Conservation (phyloP, 2,888 invertebrate genomes). For the Rhogogaster chlorosoma region DNA sequence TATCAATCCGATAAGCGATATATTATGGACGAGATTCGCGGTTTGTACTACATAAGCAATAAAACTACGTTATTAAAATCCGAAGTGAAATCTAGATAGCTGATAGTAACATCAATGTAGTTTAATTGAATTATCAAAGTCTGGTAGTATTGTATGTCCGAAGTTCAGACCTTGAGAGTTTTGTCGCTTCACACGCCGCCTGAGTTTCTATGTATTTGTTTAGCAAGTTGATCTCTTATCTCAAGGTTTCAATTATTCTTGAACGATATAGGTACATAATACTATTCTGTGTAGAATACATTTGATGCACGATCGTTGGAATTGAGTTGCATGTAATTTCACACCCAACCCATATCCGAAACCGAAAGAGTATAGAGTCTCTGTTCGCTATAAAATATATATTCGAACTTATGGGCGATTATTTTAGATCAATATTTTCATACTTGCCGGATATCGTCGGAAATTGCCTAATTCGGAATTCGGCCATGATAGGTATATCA, state of each 20-base stretch:
- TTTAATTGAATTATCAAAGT: neutral
- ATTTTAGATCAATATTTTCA: neutral
- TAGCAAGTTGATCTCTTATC: neutral
- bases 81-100: neutral
- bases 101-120: neutral
- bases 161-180: slow-evolving; percentile 1
- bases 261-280: neutral
- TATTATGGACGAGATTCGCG: neutral
- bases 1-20: neutral
- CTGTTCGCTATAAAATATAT: neutral
- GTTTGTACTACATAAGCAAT: neutral
- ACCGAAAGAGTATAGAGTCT: neutral
- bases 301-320: neutral
- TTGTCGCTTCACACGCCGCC: neutral
- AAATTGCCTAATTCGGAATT: neutral
- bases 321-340: neutral
- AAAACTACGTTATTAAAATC: neutral
- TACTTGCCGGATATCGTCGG: neutral
- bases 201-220: neutral
- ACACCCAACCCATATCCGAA: neutral
- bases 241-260: neutral
- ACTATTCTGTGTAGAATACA: neutral
- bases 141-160: neutral
- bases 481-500: neutral
- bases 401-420: neutral